These are phyloP conservation scores for Lagria hirta DNA, from an alignment of 2,888 invertebrate genomes.

Conservation along the genomic window DNA sequence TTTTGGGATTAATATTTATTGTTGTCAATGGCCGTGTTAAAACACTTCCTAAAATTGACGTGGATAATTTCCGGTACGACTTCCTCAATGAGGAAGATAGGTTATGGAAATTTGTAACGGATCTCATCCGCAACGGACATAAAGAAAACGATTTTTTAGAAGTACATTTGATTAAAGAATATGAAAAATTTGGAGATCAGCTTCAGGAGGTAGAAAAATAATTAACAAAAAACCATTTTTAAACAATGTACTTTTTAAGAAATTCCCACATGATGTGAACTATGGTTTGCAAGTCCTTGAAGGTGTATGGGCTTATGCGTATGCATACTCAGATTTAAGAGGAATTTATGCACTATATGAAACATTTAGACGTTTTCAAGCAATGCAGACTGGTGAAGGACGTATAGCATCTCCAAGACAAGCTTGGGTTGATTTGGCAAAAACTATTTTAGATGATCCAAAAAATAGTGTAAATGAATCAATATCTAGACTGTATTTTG, in stretches of 20 bases:
- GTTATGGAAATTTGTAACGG: slow-evolving; percentile 47
- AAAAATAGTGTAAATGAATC: slow-evolving; percentile 61
- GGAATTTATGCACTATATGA: slow-evolving; percentile 68
- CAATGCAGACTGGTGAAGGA: slow-evolving; percentile 46
- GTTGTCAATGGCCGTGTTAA: slow-evolving; percentile 4
- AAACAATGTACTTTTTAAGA: slow-evolving; percentile 13
- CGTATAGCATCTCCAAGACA: slow-evolving; percentile 53
- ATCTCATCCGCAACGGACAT: slow-evolving; percentile 31
- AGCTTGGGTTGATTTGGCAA: slow-evolving; percentile 66
- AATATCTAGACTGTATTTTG: slow-evolving; percentile 61
- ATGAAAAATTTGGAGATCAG: slow-evolving; percentile 59
- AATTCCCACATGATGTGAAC: slow-evolving; percentile 32
- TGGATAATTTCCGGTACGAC: slow-evolving; percentile 64
- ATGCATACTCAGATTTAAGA: slow-evolving; percentile 62
- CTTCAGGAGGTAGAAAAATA: slow-evolving; percentile 51
- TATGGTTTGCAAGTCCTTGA: slow-evolving; percentile 42
- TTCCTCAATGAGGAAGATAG: slow-evolving; percentile 62
- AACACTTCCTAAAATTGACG: slow-evolving; percentile 30
- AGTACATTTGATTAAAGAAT: slow-evolving; percentile 61
- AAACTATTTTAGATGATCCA: slow-evolving; percentile 66
- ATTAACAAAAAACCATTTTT: slow-evolving; percentile 2
- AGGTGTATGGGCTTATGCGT: slow-evolving; percentile 66
- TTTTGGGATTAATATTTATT: slow-evolving; percentile 4
- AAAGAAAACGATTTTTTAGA: slow-evolving; percentile 51
- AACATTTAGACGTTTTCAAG: slow-evolving; percentile 65